Percentiles rank a stretch among this genome's conserved stretches.
Conservation (phyloP, 2,113 vertebrate species). For the Mesembrinibis cayennensis region DNA sequence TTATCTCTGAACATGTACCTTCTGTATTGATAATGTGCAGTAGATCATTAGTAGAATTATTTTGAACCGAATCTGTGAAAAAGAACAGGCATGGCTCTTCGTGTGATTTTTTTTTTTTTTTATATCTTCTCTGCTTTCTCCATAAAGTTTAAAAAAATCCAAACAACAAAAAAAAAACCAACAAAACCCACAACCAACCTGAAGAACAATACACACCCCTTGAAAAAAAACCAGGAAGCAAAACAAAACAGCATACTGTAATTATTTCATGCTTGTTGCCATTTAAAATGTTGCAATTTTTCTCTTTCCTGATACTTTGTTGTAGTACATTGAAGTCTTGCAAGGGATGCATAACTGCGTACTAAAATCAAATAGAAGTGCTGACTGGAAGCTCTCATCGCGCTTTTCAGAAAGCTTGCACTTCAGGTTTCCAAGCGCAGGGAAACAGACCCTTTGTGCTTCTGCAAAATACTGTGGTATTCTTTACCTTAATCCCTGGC, state of each 20-base stretch:
- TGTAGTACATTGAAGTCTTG: not conserved
- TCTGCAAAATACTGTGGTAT: not conserved
- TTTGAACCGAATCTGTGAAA: not conserved
- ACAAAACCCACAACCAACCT: not conserved
- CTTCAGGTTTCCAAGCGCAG: not conserved
- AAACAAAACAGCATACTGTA: not conserved
- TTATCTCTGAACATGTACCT: not conserved
- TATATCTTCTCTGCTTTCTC: not conserved
- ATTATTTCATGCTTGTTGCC: not conserved
- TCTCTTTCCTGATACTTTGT: not conserved
- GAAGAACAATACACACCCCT: not conserved
- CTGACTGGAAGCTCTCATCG: not conserved
- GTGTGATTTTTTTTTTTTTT: not conserved
- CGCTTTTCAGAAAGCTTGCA: not conserved
- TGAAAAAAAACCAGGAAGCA: rapidly evolving
- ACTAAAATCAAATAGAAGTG: not conserved
- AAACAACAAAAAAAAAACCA: not conserved
- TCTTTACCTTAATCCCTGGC: not conserved
- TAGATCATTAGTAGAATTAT: not conserved
- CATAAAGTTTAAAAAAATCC: not conserved
- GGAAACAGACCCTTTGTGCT: not conserved
- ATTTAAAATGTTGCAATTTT: not conserved
- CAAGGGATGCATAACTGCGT: not conserved
- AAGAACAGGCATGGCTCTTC: not conserved
- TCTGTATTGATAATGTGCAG: not conserved